Conservation (phyloP, 2,113 vertebrate genomes). For the Micromys minutus region DNA sequence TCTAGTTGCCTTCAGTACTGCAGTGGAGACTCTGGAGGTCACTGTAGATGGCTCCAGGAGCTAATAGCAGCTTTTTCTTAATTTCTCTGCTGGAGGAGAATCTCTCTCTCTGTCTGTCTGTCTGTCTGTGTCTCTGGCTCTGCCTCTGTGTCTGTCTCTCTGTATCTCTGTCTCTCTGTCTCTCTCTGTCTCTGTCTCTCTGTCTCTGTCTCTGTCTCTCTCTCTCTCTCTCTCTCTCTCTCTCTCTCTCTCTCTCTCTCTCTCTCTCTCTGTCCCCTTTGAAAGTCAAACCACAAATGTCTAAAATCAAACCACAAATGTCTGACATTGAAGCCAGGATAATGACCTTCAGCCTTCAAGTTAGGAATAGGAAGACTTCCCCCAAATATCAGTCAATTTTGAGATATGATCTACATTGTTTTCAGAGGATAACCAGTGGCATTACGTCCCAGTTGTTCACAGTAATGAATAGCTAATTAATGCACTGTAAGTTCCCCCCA, state of each 20-base stretch:
- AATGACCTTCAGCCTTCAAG: background rate
- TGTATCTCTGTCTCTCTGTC: background rate
- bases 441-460: background rate
- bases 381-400: background rate
- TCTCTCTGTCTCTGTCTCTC: background rate
- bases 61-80: background rate
- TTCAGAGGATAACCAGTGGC: background rate
- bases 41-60: background rate
- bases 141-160: background rate
- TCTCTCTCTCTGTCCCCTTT: background rate
- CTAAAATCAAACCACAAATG: background rate
- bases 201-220: background rate
- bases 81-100: background rate
- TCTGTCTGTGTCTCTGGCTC: background rate
- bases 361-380: background rate
- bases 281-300: background rate
- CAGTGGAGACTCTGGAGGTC: background rate
- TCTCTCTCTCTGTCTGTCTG: background rate
- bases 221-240: background rate
- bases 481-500: background rate
- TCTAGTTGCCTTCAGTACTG: background rate
- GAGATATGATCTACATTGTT: background rate
- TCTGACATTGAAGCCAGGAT: background rate
- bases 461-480: conserved; percentile 6
- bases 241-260: background rate